Evolutionary conservation across 1,140 invertebrate genomes (phyloP), one percentile per base, ranked within the genome.

Genomic region (Heliconius melpomene): DNA sequence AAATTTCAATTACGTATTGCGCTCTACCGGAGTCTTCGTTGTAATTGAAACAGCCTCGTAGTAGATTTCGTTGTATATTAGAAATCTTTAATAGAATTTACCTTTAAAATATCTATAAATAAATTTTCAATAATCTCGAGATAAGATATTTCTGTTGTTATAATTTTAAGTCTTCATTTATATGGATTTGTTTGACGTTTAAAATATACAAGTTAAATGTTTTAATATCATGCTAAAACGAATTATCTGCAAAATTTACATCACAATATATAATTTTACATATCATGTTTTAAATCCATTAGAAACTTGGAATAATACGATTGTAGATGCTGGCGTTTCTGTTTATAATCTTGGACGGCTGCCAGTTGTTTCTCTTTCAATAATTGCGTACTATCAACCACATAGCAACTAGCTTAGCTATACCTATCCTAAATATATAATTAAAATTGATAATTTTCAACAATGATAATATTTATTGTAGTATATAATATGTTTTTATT

Each of bases 261-360:
- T 57, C 7, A 23, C 0, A 60, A 23, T 26, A 9, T 60, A 23
- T 60, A 11, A 60, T 23, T 3, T 60, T 60, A 60, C 54, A 23
- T 60, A 9, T n/a, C 54, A 23, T 11, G n/a, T 60, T 60, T 60
- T 60, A 60, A 60, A 60, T 60, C n/a, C 73, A 20, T 79, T 74
- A 36, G 57, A 74, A 79, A 79, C 72, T 60, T 23, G 54, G 46
- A 75, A 78, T 77, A 50, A 79, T 75, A 79, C 74, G 75, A 81
- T 83, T 81, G 79, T 81, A 79, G 38, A 77, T 60, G 26, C 71
- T 77, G 77, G 50, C 75, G 81, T 74, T 74, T 79, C 80, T 83
- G 81, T 86, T 85, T 85, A 85, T 86, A 87, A 81, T 84, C 81
- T 87, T 85, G 84, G 84, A 72, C 75, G 75, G 20, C 52, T 83